phyloP scores from a whole-genome alignment of 2,113 vertebrate species.

The Epinephelus moara region DNA sequence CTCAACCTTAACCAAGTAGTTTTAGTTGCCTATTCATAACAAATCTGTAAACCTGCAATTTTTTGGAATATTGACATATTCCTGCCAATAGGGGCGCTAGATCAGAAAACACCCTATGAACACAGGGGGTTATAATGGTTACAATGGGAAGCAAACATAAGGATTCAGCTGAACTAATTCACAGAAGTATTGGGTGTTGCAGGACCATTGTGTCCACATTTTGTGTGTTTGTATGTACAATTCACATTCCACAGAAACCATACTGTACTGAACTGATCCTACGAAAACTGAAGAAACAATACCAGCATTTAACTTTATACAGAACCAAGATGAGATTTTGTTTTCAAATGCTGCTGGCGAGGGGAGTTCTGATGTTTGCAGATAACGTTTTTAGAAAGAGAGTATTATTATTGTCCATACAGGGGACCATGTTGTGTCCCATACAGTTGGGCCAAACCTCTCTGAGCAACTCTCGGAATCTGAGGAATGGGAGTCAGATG shows the following conservation, averaged over 20 bases:
- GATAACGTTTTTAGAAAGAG: constrained; percentile 16
- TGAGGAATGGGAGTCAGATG: constrained; percentile 72
- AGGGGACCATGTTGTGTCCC: constrained; percentile 40
- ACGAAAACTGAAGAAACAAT: neutral
- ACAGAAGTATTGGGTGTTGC: neutral
- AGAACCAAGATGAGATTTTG: neutral
- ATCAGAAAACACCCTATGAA: too few relatives aligned
- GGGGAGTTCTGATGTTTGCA: constrained; percentile 16
- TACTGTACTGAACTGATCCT: too few relatives aligned
- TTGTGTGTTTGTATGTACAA: neutral
- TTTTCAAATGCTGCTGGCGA: neutral
- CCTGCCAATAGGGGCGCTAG: neutral
- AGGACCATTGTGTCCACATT: neutral
- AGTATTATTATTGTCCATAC: constrained; percentile 1
- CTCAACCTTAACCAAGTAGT: too few relatives aligned
- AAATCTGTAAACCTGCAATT: too few relatives aligned
- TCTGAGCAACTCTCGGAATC: constrained; percentile 74
- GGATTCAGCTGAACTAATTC: neutral
- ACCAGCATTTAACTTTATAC: neutral
- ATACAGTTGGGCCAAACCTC: constrained; percentile 55
- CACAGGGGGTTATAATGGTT: neutral
- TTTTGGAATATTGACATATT: neutral
- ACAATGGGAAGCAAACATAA: neutral
- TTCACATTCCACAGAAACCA: neutral
- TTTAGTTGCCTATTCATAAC: too few relatives aligned